phyloP scores from a whole-genome alignment of 1,140 invertebrate genomes.

The Eciton burchellii region DNA sequence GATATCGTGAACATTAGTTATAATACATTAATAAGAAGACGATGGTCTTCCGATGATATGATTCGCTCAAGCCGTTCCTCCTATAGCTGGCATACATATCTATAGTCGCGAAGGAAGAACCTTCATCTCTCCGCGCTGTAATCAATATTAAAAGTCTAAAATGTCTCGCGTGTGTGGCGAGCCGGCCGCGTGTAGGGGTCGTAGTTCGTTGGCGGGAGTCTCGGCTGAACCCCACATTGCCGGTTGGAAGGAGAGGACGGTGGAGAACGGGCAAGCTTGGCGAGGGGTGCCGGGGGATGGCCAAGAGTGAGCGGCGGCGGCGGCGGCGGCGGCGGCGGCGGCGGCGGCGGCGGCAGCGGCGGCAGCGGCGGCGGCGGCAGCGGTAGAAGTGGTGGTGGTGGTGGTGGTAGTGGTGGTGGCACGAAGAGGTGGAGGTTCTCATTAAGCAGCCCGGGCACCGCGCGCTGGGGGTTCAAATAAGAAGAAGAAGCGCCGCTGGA shows the following conservation, averaged over 20 bases:
- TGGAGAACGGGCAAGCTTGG: slow-evolving; percentile 66
- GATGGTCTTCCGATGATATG: slow-evolving; percentile 4
- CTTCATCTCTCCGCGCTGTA: slow-evolving; percentile 70
- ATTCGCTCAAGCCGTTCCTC: not conserved
- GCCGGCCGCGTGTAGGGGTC: slow-evolving; percentile 70
- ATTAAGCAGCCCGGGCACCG: slow-evolving; percentile 85
- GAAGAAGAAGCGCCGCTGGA: slow-evolving; percentile 78
- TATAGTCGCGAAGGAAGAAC: slow-evolving; percentile 40
- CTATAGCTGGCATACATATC: slow-evolving; percentile 28
- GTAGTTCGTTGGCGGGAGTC: slow-evolving; percentile 71
- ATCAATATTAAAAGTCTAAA: slow-evolving; percentile 85
- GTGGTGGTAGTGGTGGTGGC: slow-evolving; percentile 68
- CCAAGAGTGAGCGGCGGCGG: slow-evolving; percentile 59
- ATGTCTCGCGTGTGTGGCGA: slow-evolving; percentile 81
- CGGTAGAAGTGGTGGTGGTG: slow-evolving; percentile 67
- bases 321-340: slow-evolving; percentile 64
- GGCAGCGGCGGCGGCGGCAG: slow-evolving; percentile 64
- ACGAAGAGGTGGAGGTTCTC: slow-evolving; percentile 83
- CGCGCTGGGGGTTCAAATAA: slow-evolving; percentile 83
- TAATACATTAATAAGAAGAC: slow-evolving; percentile 35
- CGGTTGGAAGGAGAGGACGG: slow-evolving; percentile 66
- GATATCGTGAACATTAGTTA: not conserved
- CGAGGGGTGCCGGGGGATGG: slow-evolving; percentile 66
- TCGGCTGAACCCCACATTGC: slow-evolving; percentile 72
- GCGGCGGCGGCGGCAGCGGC: slow-evolving; percentile 62